These are phyloP conservation scores for Notocelia uddmanniana DNA, from an alignment of 2,888 invertebrate species.

Conservation along the genomic window DNA sequence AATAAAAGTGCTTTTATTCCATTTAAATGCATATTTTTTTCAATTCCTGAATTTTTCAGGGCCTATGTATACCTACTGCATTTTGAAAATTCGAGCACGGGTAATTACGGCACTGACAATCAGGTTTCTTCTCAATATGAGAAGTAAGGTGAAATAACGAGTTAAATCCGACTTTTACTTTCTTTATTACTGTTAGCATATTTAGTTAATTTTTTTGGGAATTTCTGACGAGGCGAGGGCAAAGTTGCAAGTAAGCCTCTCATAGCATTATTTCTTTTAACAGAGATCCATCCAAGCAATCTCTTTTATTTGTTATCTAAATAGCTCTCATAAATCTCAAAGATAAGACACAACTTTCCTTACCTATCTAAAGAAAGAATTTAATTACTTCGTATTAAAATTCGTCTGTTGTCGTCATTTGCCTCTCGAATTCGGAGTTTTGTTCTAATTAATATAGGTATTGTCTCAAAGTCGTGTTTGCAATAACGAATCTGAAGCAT, in stretches of 20 bases:
- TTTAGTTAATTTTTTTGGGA: background rate
- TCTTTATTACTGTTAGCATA: background rate
- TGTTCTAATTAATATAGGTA: conserved; percentile 53
- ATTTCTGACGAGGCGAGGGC: background rate
- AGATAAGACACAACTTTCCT: conserved; percentile 38
- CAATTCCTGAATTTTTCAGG: no score
- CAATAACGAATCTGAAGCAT: conserved; percentile 46
- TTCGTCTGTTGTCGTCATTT: conserved; percentile 52
- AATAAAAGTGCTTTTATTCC: no score
- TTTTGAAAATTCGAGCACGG: background rate
- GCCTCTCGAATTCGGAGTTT: conserved; percentile 54
- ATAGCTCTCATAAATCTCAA: conserved; percentile 38
- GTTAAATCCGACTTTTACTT: background rate
- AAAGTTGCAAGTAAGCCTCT: background rate
- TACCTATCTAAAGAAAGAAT: conserved; percentile 50
- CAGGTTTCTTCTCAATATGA: no score
- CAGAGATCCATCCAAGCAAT: conserved; percentile 21
- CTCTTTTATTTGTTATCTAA: conserved; percentile 37
- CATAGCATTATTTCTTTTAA: conserved; percentile 22
- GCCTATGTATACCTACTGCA: background rate
- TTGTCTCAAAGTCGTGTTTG: conserved; percentile 52
- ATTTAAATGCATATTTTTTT: no score
- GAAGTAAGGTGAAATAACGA: background rate
- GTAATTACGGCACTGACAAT: no score
- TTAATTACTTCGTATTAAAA: conserved; percentile 55